Percentiles rank a stretch among this genome's conserved stretches.
Evolutionary conservation across 2,888 invertebrate species (phyloP).

Genomic region (Dolomedes plantarius): DNA sequence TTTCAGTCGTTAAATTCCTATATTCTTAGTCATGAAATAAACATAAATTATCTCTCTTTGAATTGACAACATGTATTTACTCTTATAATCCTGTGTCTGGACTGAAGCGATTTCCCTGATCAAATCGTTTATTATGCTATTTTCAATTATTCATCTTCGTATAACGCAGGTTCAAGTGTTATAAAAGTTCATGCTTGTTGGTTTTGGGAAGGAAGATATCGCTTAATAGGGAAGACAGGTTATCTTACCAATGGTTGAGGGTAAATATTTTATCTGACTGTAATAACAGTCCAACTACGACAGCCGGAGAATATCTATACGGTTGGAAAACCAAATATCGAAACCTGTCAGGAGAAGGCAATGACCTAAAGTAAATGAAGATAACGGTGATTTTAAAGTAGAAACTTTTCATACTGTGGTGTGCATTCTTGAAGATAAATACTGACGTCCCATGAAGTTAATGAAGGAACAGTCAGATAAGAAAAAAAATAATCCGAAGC

Average conservation of each 20-base stretch:
- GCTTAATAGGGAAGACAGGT: not conserved
- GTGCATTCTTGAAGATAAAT: no score
- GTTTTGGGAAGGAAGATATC: conserved; percentile 1
- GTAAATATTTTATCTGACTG: not conserved
- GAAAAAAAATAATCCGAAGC: no score
- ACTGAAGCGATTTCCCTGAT: not conserved
- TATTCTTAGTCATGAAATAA: not conserved
- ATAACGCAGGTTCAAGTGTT: not conserved
- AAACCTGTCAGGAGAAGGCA: not conserved
- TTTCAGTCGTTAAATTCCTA: no score
- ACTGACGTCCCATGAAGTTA: no score
- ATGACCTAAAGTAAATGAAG: not conserved
- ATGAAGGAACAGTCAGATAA: no score
- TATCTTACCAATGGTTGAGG: not conserved
- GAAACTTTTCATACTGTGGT: no score
- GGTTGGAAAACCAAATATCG: not conserved
- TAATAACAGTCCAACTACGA: not conserved
- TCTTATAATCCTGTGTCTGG: not conserved
- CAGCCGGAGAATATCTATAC: not conserved
- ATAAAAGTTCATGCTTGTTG: not conserved
- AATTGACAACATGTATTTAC: not conserved
- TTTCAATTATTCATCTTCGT: not conserved
- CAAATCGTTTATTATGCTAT: not conserved
- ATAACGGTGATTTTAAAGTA: not conserved
- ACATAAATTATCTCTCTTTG: not conserved